These are phyloP conservation scores for Ornithoptera priamus DNA, from an alignment of 2,888 invertebrate genomes.

Conservation along the genomic window DNA sequence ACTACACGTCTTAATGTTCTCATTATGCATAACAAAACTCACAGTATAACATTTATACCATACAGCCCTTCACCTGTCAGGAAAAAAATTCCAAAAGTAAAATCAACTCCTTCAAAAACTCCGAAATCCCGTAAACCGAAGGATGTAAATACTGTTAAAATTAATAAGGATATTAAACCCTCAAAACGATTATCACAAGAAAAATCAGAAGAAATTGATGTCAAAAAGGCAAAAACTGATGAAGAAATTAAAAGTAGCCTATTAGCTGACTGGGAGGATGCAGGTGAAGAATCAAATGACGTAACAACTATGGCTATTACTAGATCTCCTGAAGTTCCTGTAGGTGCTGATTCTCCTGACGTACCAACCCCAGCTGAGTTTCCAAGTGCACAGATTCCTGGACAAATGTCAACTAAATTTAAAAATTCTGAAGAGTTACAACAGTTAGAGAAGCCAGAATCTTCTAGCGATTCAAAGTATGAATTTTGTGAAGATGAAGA, in stretches of 20 bases:
- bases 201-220: slow-evolving; percentile 45
- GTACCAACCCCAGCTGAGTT: slow-evolving; percentile 64
- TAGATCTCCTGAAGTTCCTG: slow-evolving; percentile 60
- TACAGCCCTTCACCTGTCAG: slow-evolving; percentile 69
- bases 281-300: slow-evolving; percentile 65
- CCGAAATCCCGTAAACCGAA: slow-evolving; percentile 56
- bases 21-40: slow-evolving; percentile 86
- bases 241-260: slow-evolving; percentile 84
- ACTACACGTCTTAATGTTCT: slow-evolving; percentile 86
- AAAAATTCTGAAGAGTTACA: slow-evolving; percentile 48
- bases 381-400: slow-evolving; percentile 49
- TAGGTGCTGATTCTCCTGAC: slow-evolving; percentile 62
- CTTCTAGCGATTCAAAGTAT: slow-evolving; percentile 83
- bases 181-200: slow-evolving; percentile 68
- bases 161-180: slow-evolving; percentile 59
- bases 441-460: slow-evolving; percentile 63
- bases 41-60: slow-evolving; percentile 76
- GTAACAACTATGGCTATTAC: slow-evolving; percentile 50
- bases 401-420: slow-evolving; percentile 47
- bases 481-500: slow-evolving; percentile 89
- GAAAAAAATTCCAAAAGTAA: slow-evolving; percentile 56
- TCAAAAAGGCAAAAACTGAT: slow-evolving; percentile 78
- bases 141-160: slow-evolving; percentile 58
- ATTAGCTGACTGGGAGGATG: slow-evolving; percentile 89
- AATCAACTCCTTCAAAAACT: slow-evolving; percentile 51